A percentile compares a stretch with the other conserved stretches of the same genome.
Conservation (phyloP, 2,888 invertebrate species). For the Pyrochroa serraticornis region DNA sequence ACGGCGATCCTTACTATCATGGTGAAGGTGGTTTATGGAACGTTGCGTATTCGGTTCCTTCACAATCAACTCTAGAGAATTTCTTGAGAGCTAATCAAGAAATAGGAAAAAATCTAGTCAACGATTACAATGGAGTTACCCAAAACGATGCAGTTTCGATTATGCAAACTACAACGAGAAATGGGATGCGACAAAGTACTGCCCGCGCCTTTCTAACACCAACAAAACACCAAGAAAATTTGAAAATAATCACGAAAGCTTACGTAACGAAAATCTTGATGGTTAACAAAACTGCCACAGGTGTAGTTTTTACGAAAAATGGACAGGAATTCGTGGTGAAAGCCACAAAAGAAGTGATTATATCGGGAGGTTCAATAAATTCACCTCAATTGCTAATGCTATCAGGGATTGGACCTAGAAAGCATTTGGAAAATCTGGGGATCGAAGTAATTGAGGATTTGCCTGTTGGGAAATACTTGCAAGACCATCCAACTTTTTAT, state of each 20-base stretch:
- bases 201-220: conserved; percentile 26
- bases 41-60: conserved; percentile 26
- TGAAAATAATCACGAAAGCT: conserved; percentile 23
- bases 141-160: conserved; percentile 20
- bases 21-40: conserved; percentile 29
- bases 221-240: conserved; percentile 25
- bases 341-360: conserved; percentile 28
- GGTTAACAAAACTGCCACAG: conserved; percentile 15
- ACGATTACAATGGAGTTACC: conserved; percentile 31
- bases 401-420: conserved; percentile 29
- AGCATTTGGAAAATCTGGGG: conserved; percentile 23
- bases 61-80: conserved; percentile 6
- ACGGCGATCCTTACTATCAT: conserved; percentile 23
- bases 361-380: conserved; percentile 28
- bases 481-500: conserved; percentile 33
- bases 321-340: conserved; percentile 22
- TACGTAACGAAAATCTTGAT: conserved; percentile 27
- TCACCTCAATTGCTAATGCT: conserved; percentile 31
- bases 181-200: conserved; percentile 29
- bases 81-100: conserved; percentile 24
- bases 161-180: conserved; percentile 23
- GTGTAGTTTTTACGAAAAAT: conserved; percentile 27
- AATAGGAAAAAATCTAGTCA: conserved; percentile 15
- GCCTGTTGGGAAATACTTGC: conserved; percentile 33
- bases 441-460: conserved; percentile 30